Conservation (phyloP, 2,888 invertebrate genomes). For the Nowickia ferox region DNA sequence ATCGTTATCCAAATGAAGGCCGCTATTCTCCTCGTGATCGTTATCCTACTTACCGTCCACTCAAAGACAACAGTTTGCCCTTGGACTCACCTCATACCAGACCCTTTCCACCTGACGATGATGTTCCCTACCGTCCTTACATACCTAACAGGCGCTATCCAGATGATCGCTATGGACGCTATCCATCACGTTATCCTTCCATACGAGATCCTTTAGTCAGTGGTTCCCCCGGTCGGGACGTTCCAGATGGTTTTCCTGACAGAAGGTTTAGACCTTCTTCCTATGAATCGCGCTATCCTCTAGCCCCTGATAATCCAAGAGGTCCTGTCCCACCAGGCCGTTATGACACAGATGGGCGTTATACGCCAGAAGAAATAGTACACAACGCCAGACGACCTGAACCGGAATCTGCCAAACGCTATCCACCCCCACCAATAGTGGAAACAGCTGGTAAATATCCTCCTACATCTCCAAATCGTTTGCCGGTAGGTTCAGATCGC, state of each 20-base stretch:
- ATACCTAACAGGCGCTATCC: conserved; percentile 77
- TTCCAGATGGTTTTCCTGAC: conserved; percentile 83
- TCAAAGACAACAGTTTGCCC: conserved; percentile 79
- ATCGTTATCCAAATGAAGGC: conserved; percentile 74
- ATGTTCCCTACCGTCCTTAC: conserved; percentile 79
- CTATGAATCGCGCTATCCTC: conserved; percentile 81
- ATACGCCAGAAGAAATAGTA: conserved; percentile 79
- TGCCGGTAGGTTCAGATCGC: conserved; percentile 84
- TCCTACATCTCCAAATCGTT: conserved; percentile 83
- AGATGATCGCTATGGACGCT: conserved; percentile 79
- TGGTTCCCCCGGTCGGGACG: conserved; percentile 80
- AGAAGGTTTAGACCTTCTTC: conserved; percentile 82
- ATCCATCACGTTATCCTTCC: conserved; percentile 76
- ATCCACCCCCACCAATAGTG: conserved; percentile 83
- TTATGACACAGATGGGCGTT: conserved; percentile 77
- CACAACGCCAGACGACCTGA: conserved; percentile 80
- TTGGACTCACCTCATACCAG: conserved; percentile 83
- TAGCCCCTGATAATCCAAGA: conserved; percentile 75
- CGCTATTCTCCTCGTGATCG: conserved; percentile 76
- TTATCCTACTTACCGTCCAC: conserved; percentile 78
- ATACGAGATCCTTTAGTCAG: conserved; percentile 76
- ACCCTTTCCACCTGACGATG: conserved; percentile 79
- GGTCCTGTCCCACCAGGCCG: conserved; percentile 66
- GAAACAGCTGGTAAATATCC: conserved; percentile 83
- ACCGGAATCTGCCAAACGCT: conserved; percentile 84